Percentiles rank a stretch among this genome's conserved stretches.
Evolutionary conservation across 2,888 invertebrate genomes (phyloP).

Genomic region (Apantesis nais): DNA sequence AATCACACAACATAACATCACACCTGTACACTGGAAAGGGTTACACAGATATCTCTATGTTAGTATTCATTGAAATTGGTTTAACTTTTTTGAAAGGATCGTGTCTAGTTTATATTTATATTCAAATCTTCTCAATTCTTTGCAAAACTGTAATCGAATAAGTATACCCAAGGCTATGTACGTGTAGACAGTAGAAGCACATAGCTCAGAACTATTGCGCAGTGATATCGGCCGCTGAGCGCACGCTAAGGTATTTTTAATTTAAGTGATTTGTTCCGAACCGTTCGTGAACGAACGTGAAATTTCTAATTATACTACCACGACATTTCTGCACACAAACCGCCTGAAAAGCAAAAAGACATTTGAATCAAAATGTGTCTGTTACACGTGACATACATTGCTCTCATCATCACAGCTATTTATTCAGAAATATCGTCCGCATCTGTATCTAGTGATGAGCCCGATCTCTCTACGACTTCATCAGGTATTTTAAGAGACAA

Average conservation of each 20-base stretch:
- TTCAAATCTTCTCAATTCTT: not conserved
- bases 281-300: slow-evolving; percentile 31
- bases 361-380: slow-evolving; percentile 30
- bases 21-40: too few species aligned
- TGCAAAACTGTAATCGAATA: slow-evolving; percentile 5
- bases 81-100: too few species aligned
- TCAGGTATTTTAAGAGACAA: slow-evolving; percentile 5
- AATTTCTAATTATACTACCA: slow-evolving; percentile 36
- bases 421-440: slow-evolving; percentile 17
- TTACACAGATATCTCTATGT: too few species aligned
- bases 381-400: slow-evolving; percentile 15
- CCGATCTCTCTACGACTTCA: not conserved
- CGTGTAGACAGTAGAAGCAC: not conserved
- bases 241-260: slow-evolving; percentile 38
- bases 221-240: slow-evolving; percentile 9
- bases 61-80: too few species aligned
- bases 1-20: too few species aligned
- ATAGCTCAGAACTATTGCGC: slow-evolving; percentile 14
- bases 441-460: not conserved
- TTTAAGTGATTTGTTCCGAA: slow-evolving; percentile 36
- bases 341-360: slow-evolving; percentile 17
- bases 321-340: slow-evolving; percentile 24
- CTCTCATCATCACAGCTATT: slow-evolving; percentile 17
- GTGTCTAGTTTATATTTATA: not conserved
- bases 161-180: slow-evolving; percentile 5